Conservation (phyloP, 2,113 vertebrate genomes). For the Grantiella picta region DNA sequence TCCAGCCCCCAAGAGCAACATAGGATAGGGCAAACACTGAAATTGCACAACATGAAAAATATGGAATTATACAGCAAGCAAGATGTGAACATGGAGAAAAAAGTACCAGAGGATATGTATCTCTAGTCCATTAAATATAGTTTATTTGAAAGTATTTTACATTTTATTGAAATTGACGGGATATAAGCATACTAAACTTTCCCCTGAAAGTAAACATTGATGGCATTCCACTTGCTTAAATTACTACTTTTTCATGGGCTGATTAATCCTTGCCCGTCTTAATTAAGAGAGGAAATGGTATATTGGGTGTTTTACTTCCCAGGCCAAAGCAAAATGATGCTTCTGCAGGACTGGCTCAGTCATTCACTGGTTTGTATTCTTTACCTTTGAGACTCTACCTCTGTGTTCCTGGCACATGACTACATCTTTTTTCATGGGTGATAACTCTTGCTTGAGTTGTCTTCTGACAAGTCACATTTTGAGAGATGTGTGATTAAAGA, state of each 20-base stretch:
- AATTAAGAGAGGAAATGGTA: conserved; percentile 42
- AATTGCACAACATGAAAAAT: conserved; percentile 1
- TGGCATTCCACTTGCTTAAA: conserved; percentile 63
- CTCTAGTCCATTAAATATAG: conserved; percentile 62
- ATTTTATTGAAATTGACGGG: conserved; percentile 76
- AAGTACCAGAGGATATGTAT: conserved; percentile 54
- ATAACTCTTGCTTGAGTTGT: not conserved
- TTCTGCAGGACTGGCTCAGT: not conserved
- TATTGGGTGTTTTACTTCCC: conserved; percentile 47
- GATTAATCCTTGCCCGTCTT: conserved; percentile 48
- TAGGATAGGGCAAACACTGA: not conserved
- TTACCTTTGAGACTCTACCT: not conserved
- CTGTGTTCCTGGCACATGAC: not conserved
- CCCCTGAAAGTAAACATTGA: conserved; percentile 64
- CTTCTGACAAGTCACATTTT: conserved; percentile 17
- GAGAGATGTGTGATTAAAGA: not conserved
- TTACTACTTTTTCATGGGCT: conserved; percentile 58
- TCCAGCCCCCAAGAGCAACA: not conserved
- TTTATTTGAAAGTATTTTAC: conserved; percentile 75
- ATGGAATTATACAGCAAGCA: conserved; percentile 25
- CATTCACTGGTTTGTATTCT: not conserved
- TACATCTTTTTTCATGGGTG: not conserved
- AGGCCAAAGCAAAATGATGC: not conserved
- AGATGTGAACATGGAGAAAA: conserved; percentile 46
- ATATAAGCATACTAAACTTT: conserved; percentile 75